Evolutionary conservation across 2,113 vertebrate genomes (phyloP).

Genomic region (Erythrolamprus reginae): DNA sequence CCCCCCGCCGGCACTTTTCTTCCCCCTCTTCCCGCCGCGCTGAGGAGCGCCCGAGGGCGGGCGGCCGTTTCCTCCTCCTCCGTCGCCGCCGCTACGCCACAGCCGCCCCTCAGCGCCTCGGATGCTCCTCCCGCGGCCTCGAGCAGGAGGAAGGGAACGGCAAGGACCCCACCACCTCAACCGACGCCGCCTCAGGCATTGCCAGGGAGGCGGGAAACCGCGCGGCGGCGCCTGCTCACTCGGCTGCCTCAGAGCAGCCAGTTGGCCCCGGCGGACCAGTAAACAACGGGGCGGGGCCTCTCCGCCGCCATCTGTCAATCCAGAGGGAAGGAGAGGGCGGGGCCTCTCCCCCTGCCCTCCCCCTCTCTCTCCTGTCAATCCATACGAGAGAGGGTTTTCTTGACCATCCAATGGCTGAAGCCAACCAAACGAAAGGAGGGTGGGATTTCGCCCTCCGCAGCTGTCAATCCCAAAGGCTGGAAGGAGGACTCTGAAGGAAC

Average conservation of each 20-base stretch:
- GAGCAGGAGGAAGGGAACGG: neutral
- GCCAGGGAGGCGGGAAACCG: conserved; percentile 27
- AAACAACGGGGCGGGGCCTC: conserved; percentile 30
- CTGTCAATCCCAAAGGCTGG: neutral
- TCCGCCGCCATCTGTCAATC: neutral
- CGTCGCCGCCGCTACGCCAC: neutral
- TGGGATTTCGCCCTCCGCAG: neutral
- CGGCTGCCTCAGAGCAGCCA: neutral
- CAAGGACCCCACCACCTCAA: neutral
- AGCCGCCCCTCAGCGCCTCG: conserved; percentile 5
- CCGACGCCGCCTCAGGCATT: conserved; percentile 1
- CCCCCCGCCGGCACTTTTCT: conserved; percentile 44
- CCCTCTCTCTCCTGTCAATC: no score
- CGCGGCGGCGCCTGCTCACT: neutral
- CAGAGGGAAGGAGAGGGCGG: accelerated
- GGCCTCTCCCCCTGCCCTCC: no score
- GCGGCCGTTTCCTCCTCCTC: neutral
- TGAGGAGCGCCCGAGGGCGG: neutral
- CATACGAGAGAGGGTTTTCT: neutral
- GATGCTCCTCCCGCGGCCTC: neutral
- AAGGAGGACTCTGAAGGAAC: neutral
- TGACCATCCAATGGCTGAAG: neutral
- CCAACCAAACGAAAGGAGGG: neutral
- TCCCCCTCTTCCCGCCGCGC: neutral
- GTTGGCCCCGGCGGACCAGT: conserved; percentile 1